Evolutionary conservation across 1,140 invertebrate species (phyloP).

Genomic region (Sarcophaga peregrina): DNA sequence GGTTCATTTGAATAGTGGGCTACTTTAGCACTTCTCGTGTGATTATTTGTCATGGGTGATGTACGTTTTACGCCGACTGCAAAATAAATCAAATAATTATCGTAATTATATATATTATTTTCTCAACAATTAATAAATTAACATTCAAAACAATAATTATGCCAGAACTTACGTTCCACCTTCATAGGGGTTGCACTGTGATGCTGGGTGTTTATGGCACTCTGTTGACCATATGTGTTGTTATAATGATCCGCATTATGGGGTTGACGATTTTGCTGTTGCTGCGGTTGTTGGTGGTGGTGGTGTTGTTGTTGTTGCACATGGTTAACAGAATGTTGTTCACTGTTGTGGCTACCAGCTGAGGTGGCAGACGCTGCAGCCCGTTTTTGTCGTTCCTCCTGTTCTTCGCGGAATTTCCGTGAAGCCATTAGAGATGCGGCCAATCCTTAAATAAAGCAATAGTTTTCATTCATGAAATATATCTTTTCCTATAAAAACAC

Average conservation of each 20-base stretch:
- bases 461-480: too few relatives aligned
- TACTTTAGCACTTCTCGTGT: conserved; percentile 60
- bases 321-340: conserved; percentile 43
- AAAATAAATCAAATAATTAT: neutral
- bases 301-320: conserved; percentile 38
- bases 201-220: conserved; percentile 22
- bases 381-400: conserved; percentile 63
- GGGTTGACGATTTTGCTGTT: conserved; percentile 42
- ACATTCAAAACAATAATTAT: neutral
- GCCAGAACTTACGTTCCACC: conserved; percentile 58
- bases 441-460: conserved; percentile 70
- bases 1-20: conserved; percentile 56
- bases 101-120: neutral
- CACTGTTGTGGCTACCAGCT: conserved; percentile 32
- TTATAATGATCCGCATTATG: conserved; percentile 49
- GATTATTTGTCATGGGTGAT: conserved; percentile 56
- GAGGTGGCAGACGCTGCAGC: conserved; percentile 51
- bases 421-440: conserved; percentile 81
- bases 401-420: conserved; percentile 73
- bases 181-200: conserved; percentile 58
- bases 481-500: too few relatives aligned
- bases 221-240: conserved; percentile 46
- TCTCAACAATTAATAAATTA: neutral
- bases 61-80: conserved; percentile 62
- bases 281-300: conserved; percentile 35